phyloP scores from a whole-genome alignment of 1,140 invertebrate genomes.

The Drosophila repletoides region DNA sequence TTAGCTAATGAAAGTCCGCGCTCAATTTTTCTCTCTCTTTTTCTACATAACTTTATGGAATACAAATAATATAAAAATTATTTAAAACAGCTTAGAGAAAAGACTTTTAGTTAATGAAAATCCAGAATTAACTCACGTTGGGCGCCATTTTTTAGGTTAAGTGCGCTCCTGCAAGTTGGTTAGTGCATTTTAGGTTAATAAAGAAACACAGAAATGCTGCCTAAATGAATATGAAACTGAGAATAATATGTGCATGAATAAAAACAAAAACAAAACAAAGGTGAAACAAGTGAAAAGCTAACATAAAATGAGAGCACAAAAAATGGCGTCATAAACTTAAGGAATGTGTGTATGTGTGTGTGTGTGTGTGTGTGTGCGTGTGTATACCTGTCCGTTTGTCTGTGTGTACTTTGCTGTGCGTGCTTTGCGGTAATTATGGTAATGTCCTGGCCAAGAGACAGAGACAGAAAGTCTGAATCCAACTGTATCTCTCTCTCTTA shows the following conservation, averaged over 20 bases:
- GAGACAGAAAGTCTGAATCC: no score
- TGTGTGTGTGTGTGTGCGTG: conserved; percentile 26
- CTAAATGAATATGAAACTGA: conserved; percentile 12
- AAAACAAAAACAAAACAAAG: conserved; percentile 12
- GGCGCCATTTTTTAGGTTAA: neutral
- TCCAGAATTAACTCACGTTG: conserved; percentile 12
- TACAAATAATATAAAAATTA: no score
- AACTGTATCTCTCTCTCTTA: conserved; percentile 16
- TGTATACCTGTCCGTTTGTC: conserved; percentile 21
- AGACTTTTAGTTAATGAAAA: no score
- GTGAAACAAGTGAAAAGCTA: conserved; percentile 32
- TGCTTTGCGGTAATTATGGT: conserved; percentile 67
- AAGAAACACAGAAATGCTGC: conserved; percentile 30
- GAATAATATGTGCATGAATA: conserved; percentile 27
- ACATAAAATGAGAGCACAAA: conserved; percentile 42
- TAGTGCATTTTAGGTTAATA: conserved; percentile 47
- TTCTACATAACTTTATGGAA: no score
- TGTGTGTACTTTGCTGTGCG: conserved; percentile 32
- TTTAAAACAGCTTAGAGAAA: no score
- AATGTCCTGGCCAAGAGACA: conserved; percentile 54
- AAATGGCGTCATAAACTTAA: conserved; percentile 47
- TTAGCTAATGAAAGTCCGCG: no score
- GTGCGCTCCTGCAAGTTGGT: conserved; percentile 1
- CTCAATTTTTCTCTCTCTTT: no score
- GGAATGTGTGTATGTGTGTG: neutral